Evolutionary conservation across 1,140 invertebrate genomes (phyloP).

Genomic region (Zelostemma sp.): DNA sequence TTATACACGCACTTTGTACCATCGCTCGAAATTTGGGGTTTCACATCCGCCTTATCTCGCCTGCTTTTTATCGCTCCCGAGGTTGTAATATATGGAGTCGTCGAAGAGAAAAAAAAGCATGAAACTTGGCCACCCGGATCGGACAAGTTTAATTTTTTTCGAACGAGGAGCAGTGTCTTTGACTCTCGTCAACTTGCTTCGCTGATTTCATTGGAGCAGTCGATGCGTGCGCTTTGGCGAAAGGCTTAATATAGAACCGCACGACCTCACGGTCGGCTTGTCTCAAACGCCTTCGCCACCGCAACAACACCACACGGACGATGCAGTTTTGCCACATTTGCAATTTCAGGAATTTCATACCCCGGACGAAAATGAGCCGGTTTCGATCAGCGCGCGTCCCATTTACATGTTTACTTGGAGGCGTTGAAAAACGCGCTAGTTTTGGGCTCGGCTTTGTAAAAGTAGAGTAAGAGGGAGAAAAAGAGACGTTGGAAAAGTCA

Average conservation of each 20-base stretch:
- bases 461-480: too few relatives aligned
- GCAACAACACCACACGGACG: neutral
- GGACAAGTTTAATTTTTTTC: too few relatives aligned
- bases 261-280: constrained; percentile 9
- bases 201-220: neutral
- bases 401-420: too few relatives aligned
- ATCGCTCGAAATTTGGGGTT: too few relatives aligned
- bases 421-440: too few relatives aligned
- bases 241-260: constrained; percentile 20
- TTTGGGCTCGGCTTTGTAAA: too few relatives aligned
- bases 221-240: neutral
- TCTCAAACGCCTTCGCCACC: neutral
- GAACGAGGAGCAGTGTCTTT: neutral
- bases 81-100: neutral
- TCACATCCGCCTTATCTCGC: too few relatives aligned
- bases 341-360: neutral
- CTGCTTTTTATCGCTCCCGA: too few relatives aligned
- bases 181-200: neutral
- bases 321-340: neutral
- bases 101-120: too few relatives aligned
- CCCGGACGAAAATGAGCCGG: neutral
- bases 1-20: too few relatives aligned
- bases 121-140: too few relatives aligned
- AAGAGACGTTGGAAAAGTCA: too few relatives aligned
- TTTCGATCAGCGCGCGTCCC: neutral